Evolutionary conservation across 2,797 vertebrate species (phyloP).

Genomic region (Phylloscopus collybita): DNA sequence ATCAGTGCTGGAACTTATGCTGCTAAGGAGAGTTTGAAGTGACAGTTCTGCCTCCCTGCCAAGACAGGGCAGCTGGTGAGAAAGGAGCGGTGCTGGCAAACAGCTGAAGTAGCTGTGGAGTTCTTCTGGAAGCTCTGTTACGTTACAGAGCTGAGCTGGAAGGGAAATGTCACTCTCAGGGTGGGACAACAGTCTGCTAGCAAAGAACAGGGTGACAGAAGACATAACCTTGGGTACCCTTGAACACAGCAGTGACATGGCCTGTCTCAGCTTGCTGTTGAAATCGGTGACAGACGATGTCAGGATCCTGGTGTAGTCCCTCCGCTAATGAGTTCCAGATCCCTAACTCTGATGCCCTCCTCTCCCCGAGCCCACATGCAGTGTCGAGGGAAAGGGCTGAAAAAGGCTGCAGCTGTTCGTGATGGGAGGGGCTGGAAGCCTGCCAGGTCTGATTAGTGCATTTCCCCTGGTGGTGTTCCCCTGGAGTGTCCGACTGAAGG

Average conservation of each 20-base stretch:
- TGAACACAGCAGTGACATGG: background rate
- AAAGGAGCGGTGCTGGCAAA: background rate
- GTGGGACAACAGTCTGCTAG: background rate
- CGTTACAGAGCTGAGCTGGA: background rate
- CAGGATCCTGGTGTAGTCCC: background rate
- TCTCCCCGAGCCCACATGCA: background rate
- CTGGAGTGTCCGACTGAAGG: background rate
- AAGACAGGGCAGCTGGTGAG: slow-evolving; percentile 13
- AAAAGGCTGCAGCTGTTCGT: slow-evolving; percentile 17
- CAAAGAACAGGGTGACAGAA: background rate
- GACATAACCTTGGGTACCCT: background rate
- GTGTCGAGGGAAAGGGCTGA: background rate
- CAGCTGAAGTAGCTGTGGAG: slow-evolving; percentile 53
- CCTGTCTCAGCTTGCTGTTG: background rate
- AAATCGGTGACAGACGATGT: background rate
- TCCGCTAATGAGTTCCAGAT: background rate
- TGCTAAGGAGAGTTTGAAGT: background rate
- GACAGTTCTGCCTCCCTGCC: background rate
- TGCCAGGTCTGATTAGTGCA: background rate
- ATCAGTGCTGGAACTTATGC: background rate
- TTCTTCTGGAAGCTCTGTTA: background rate
- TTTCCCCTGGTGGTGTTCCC: slow-evolving; percentile 1
- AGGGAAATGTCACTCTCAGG: background rate
- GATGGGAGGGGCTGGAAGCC: background rate
- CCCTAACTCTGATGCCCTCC: background rate